These are phyloP conservation scores for Gari tellinella DNA, from an alignment of 2,888 invertebrate genomes.

Conservation along the genomic window DNA sequence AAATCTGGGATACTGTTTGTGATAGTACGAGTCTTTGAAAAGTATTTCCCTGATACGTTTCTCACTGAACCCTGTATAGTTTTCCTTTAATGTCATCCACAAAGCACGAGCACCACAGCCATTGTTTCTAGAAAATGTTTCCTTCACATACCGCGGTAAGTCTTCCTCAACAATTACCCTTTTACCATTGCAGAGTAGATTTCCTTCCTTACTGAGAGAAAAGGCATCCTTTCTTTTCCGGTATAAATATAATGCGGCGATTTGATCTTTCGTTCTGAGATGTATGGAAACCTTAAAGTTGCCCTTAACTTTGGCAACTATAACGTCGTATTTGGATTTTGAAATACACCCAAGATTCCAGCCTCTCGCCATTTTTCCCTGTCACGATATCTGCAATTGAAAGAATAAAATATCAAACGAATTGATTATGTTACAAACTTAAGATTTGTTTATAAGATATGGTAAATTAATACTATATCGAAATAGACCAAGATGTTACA, in stretches of 20 bases:
- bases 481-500: too few species aligned
- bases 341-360: constrained; percentile 8
- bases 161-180: constrained; percentile 16
- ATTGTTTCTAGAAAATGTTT: constrained; percentile 7
- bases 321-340: constrained; percentile 7
- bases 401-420: too few species aligned
- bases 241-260: background rate
- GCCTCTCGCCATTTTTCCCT: constrained; percentile 10
- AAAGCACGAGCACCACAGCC: constrained; percentile 18
- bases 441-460: too few species aligned
- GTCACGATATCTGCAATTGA: too few species aligned
- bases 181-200: constrained; percentile 25
- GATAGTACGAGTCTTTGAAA: constrained; percentile 4
- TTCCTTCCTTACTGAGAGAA: background rate
- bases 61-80: constrained; percentile 26
- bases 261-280: constrained; percentile 17
- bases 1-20: background rate
- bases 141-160: constrained; percentile 6
- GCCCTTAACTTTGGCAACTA: constrained; percentile 13
- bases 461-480: too few species aligned
- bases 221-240: constrained; percentile 15
- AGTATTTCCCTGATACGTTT: constrained; percentile 12
- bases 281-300: constrained; percentile 21
- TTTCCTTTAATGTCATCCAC: constrained; percentile 22
- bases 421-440: too few species aligned